Base-by-base conservation (phyloP, 2,113 vertebrate genomes). In the Silurus glanis region DNA sequence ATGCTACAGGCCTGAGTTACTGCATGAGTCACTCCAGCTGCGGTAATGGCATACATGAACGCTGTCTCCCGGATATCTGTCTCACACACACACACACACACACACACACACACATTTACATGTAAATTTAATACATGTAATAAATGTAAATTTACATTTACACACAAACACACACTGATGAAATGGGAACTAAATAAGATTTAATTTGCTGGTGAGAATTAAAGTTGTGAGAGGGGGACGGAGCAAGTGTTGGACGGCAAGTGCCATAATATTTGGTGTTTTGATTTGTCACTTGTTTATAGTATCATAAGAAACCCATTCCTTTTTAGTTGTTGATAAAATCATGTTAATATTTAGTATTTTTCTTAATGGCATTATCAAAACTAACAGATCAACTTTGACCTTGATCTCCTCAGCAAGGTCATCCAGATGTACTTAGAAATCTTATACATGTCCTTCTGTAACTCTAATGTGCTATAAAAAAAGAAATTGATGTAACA, bases 1-100 rank as follows among this genome's bases (percentile, higher is more conserved):
- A 98, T 97, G 88, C 97, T 99, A 94, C 98, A 99, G 91, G 98
- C 98, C 92, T 99, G 98, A 0, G 98, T 99, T 93, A 99, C 97
- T 0, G 97, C 95, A 0, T 99, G 97, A 85, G 97, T 97, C 90
- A 98, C 97, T 0, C 98, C 98, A 0, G 97, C 98, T 0, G 98
- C 97, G 0, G 97, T 99, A 79, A 99, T 97, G 66, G 98, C 98
- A 0, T 99, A 98, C 85, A 99, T 97, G 0, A 99, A 99, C 6
- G 98, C 98, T 0, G 98, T 99, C 94, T 99, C 98, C 67, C 97
- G 95, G 90, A 99, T 98, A 90, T 99, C 97, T 98, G 92, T 81
- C 23, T 28, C 86, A 90, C 82, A 87, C 56, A 62, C 58, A 75
- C 61, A 84, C 67, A 71, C 66, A 84, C 83, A 81, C 74, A 87